A percentile compares a stretch with the other conserved stretches of the same genome.
Conservation (phyloP, 1,140 invertebrate genomes). For the Lamellibrachia luymesi region DNA sequence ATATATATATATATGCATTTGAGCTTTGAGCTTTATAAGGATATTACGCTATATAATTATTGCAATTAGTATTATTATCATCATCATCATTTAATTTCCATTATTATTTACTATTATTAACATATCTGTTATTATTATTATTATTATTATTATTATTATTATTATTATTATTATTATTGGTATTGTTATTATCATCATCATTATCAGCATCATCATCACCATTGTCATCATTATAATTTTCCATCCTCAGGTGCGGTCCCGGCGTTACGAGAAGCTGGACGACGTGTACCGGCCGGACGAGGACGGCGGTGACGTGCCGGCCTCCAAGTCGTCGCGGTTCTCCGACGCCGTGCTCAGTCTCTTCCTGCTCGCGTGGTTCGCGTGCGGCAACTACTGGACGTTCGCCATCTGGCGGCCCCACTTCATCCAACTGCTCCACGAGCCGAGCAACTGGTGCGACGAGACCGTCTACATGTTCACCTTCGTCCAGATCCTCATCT, state of each 20-base stretch:
- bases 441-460: conserved; percentile 47
- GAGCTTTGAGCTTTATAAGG: no score
- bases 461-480: conserved; percentile 39
- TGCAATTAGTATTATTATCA: no score
- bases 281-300: conserved; percentile 54
- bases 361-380: conserved; percentile 59
- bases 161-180: no score
- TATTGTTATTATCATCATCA: no score
- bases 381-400: conserved; percentile 69
- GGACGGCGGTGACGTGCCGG: conserved; percentile 39
- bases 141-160: no score
- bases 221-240: no score
- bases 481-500: conserved; percentile 67
- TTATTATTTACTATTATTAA: no score
- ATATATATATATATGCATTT: no score
- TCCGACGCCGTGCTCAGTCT: conserved; percentile 64
- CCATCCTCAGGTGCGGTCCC: conserved; percentile 7
- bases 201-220: no score
- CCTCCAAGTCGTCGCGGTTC: conserved; percentile 40
- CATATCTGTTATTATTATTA: no score
- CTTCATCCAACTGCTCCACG: conserved; percentile 62
- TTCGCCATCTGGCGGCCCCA: conserved; percentile 43
- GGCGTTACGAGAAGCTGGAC: conserved; percentile 61
- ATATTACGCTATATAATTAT: no score
- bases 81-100: no score